Evolutionary conservation across 2,797 vertebrate genomes (phyloP).

Genomic region (Salarias fasciatus): DNA sequence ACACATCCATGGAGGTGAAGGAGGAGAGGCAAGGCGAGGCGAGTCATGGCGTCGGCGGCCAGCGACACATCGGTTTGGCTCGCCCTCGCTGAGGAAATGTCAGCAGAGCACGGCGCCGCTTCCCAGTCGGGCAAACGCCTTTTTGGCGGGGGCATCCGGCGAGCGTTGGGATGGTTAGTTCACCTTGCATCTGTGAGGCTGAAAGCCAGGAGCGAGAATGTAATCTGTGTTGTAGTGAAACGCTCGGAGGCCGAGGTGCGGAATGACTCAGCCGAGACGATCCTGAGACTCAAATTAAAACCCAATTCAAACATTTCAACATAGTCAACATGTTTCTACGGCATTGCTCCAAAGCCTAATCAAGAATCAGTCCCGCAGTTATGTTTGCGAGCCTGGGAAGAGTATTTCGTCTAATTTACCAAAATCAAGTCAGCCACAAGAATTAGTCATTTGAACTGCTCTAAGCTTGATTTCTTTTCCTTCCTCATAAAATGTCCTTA

Average conservation of each 20-base stretch:
- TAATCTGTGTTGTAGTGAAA: slow-evolving; percentile 56
- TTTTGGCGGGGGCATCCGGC: slow-evolving; percentile 33
- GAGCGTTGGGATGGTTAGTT: slow-evolving; percentile 45
- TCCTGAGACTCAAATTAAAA: slow-evolving; percentile 1
- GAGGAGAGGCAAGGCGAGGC: slow-evolving; percentile 59
- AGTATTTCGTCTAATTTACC: background rate
- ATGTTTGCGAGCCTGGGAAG: slow-evolving; percentile 5
- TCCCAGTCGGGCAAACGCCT: slow-evolving; percentile 49
- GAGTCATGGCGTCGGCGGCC: slow-evolving; percentile 71
- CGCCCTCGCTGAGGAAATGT: slow-evolving; percentile 73
- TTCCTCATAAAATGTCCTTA: too few species aligned
- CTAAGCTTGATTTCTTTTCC: too few species aligned
- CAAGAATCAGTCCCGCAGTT: slow-evolving; percentile 14
- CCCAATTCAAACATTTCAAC: background rate
- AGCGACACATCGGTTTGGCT: slow-evolving; percentile 72
- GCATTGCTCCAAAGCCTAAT: slow-evolving; percentile 9
- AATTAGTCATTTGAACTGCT: too few species aligned
- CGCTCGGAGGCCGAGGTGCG: slow-evolving; percentile 43
- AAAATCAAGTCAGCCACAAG: background rate
- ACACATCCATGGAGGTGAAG: slow-evolving; percentile 60
- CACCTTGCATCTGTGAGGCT: slow-evolving; percentile 63
- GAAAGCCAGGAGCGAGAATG: slow-evolving; percentile 32
- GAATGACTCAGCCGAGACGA: slow-evolving; percentile 11
- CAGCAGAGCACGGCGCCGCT: slow-evolving; percentile 50
- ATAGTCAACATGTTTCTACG: slow-evolving; percentile 11